A percentile compares a stretch with the other conserved stretches of the same genome.
Conservation (phyloP, 2,113 vertebrate genomes). For the Sebastes schlegelii region DNA sequence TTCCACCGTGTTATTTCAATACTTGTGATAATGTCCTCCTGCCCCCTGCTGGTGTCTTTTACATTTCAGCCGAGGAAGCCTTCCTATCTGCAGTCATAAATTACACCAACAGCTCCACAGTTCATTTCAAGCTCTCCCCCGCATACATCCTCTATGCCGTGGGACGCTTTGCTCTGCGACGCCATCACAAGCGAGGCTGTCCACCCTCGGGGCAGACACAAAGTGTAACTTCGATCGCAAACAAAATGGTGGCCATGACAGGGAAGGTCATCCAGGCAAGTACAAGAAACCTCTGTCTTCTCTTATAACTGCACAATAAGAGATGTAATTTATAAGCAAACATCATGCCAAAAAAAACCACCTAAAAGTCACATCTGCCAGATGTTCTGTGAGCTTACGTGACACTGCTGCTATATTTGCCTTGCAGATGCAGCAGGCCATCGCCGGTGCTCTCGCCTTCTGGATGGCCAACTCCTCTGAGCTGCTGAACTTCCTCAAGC, state of each 20-base stretch:
- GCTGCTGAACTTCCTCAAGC: constrained; percentile 93
- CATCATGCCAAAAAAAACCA: neutral
- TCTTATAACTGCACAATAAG: neutral
- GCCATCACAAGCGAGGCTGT: constrained; percentile 81
- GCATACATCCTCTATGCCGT: constrained; percentile 91
- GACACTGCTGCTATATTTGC: constrained; percentile 8
- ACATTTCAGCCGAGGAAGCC: constrained; percentile 88
- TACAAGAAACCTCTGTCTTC: neutral
- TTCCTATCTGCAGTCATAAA: constrained; percentile 94
- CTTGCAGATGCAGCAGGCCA: constrained; percentile 91
- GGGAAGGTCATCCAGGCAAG: constrained; percentile 93
- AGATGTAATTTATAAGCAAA: neutral
- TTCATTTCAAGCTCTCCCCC: constrained; percentile 94
- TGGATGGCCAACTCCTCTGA: constrained; percentile 97
- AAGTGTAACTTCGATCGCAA: constrained; percentile 84
- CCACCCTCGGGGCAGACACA: constrained; percentile 76
- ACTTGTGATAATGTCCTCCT: constrained; percentile 40
- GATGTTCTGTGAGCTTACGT: neutral
- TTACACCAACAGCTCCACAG: constrained; percentile 93
- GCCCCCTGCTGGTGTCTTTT: constrained; percentile 57
- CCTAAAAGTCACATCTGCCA: no score
- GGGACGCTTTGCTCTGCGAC: constrained; percentile 88
- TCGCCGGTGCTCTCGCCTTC: constrained; percentile 91
- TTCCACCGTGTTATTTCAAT: neutral
- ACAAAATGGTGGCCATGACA: constrained; percentile 93